These are phyloP conservation scores for Micromesistius poutassou DNA, from an alignment of 2,797 vertebrate species.

Conservation along the genomic window DNA sequence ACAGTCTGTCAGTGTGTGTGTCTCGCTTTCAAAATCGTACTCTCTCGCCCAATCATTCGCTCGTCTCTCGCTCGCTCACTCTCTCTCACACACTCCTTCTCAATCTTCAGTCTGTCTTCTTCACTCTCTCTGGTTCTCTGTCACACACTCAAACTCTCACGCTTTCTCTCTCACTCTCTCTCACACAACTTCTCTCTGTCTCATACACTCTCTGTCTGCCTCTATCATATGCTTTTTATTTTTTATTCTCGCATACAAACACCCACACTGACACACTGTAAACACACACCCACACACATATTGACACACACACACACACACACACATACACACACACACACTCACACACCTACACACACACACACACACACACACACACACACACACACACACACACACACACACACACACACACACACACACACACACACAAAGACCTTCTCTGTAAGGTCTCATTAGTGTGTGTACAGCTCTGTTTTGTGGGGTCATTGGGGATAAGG, in stretches of 20 bases:
- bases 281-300: slow-evolving; percentile 12
- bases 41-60: neutral
- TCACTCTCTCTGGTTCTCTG: neutral
- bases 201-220: no score
- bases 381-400: no score
- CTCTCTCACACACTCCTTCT: neutral
- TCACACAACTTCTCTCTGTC: no score
- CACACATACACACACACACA: no score
- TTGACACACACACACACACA: neutral
- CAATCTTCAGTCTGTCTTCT: neutral
- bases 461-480: neutral
- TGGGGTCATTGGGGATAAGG: neutral
- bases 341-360: no score
- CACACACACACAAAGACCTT: neutral
- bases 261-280: slow-evolving; percentile 23
- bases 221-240: no score
- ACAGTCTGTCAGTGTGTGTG: neutral
- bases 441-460: neutral
- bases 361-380: no score
- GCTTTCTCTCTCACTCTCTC: neutral
- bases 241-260: neutral
- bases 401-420: slow-evolving; percentile 1
- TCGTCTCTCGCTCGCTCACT: neutral
- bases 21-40: neutral
- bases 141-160: neutral